Conservation (phyloP, 2,113 vertebrate genomes). For the Neomonachus schauinslandi region DNA sequence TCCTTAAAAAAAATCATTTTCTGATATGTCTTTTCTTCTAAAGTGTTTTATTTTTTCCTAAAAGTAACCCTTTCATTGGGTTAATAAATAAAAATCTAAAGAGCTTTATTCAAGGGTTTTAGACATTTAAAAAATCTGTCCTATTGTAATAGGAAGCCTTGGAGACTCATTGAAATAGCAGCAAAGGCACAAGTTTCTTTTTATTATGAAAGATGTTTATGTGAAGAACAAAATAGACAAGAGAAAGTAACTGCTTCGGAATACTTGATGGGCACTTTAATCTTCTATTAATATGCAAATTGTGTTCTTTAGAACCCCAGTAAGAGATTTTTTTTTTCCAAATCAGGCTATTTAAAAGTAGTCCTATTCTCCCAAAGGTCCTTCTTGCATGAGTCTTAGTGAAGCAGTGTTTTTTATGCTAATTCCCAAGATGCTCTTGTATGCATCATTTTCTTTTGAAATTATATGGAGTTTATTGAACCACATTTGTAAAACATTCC, state of each 20-base stretch:
- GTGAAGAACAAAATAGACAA: slow-evolving; percentile 84
- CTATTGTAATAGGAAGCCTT: slow-evolving; percentile 81
- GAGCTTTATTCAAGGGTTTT: slow-evolving; percentile 73
- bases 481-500: slow-evolving; percentile 88
- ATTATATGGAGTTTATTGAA: slow-evolving; percentile 86
- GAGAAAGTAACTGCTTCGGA: slow-evolving; percentile 85
- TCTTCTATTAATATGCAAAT: slow-evolving; percentile 90
- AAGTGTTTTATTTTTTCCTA: slow-evolving; percentile 65
- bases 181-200: slow-evolving; percentile 80
- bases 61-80: slow-evolving; percentile 81
- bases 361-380: slow-evolving; percentile 84
- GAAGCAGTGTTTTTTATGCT: slow-evolving; percentile 85
- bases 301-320: slow-evolving; percentile 84
- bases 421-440: slow-evolving; percentile 82
- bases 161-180: slow-evolving; percentile 79
- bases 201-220: slow-evolving; percentile 86
- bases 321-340: slow-evolving; percentile 77
- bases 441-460: slow-evolving; percentile 85
- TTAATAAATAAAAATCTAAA: slow-evolving; percentile 78
- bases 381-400: slow-evolving; percentile 83
- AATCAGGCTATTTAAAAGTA: slow-evolving; percentile 84
- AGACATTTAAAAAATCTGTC: slow-evolving; percentile 79
- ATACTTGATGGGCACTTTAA: slow-evolving; percentile 87
- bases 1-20: slow-evolving; percentile 49
- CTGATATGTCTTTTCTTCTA: slow-evolving; percentile 59